Percentiles rank a stretch among this genome's conserved stretches.
These are phyloP conservation scores for Ceryle rudis DNA, from an alignment of 2,797 vertebrate genomes.

Conservation along the genomic window DNA sequence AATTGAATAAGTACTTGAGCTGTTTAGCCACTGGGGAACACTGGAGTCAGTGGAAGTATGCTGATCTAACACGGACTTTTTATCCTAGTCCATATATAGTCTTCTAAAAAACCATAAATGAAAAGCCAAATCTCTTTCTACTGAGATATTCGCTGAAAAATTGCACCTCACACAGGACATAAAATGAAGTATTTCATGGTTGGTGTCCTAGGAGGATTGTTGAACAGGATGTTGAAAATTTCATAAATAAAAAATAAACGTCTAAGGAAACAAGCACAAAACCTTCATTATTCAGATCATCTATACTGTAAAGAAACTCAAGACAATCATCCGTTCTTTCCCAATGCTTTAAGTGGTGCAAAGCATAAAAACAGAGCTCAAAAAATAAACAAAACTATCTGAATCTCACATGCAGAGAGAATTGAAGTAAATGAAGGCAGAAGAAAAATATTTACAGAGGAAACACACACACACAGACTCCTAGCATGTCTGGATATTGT, in stretches of 20 bases:
- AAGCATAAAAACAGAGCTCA: neutral
- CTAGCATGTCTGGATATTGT: neutral
- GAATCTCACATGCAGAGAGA: neutral
- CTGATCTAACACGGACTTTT: neutral
- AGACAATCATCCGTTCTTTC: neutral
- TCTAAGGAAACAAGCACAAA: neutral
- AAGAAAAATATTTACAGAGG: neutral
- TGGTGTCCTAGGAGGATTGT: neutral
- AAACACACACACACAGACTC: neutral
- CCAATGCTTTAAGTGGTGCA: neutral
- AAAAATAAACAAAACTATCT: neutral
- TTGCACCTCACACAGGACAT: neutral
- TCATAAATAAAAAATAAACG: neutral
- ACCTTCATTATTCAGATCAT: neutral
- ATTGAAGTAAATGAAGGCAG: neutral
- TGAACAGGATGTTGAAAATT: neutral
- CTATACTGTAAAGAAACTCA: neutral
- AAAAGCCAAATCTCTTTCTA: neutral
- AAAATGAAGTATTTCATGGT: neutral
- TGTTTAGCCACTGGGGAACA: neutral
- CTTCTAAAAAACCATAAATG: neutral
- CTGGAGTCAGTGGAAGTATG: neutral
- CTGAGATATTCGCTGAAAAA: neutral
- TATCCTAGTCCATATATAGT: neutral
- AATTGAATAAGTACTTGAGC: neutral